Conservation (phyloP, 2,888 invertebrate genomes). For the Aphidoletes aphidimyza region DNA sequence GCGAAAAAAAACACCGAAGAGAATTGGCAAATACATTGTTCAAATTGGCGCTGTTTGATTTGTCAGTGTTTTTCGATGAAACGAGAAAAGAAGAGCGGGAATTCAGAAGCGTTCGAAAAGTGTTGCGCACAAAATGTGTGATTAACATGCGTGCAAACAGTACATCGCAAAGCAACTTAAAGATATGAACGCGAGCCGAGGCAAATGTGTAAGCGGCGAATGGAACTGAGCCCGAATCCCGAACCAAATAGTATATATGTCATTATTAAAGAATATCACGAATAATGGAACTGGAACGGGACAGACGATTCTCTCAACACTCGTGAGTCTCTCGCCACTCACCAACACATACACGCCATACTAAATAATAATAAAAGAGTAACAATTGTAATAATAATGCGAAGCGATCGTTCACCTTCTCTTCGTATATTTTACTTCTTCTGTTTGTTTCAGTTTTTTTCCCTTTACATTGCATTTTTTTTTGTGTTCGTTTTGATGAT, state of each 20-base stretch:
- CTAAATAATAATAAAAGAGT: conserved; percentile 47
- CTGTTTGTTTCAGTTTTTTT: conserved; percentile 24
- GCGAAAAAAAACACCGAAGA: background rate
- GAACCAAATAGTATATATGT: conserved; percentile 32
- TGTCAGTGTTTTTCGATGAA: background rate
- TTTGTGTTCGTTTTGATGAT: background rate
- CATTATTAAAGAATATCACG: conserved; percentile 50
- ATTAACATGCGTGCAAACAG: conserved; percentile 8
- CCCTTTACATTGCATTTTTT: background rate
- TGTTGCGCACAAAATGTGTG: background rate
- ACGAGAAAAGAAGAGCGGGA: background rate
- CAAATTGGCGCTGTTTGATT: background rate
- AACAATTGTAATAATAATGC: conserved; percentile 42
- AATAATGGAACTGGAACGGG: conserved; percentile 46
- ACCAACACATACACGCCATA: background rate
- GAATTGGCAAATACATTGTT: background rate
- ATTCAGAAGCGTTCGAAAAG: background rate
- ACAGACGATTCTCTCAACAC: background rate
- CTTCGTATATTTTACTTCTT: conserved; percentile 39
- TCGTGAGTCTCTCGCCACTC: background rate
- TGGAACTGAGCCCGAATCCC: background rate
- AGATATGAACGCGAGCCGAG: background rate
- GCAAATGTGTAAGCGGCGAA: too few relatives aligned
- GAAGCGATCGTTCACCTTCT: conserved; percentile 51
- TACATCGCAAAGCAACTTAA: background rate